Evolutionary conservation across 2,888 invertebrate species (phyloP).

Genomic region (Ethmia dodecea): DNA sequence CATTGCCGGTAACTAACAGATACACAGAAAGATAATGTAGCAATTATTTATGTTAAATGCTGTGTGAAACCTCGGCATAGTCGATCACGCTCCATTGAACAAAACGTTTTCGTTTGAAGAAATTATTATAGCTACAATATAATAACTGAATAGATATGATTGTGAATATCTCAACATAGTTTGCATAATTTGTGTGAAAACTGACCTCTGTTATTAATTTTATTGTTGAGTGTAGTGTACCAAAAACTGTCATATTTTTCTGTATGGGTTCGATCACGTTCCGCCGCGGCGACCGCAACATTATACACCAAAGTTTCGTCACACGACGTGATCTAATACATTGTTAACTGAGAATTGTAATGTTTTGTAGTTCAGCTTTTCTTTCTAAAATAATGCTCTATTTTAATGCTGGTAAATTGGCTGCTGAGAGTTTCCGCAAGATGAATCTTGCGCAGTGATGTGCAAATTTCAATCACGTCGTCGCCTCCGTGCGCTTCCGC

Average conservation of each 20-base stretch:
- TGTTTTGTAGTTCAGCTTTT: conserved; percentile 22
- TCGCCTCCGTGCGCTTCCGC: conserved; percentile 16
- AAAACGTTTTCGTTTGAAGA: too few species aligned
- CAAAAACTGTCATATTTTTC: background rate
- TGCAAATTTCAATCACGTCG: conserved; percentile 36
- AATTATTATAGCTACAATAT: too few species aligned
- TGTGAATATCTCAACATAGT: conserved; percentile 17
- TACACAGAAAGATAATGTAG: too few species aligned
- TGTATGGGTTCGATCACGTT: too few species aligned
- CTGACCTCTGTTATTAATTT: conserved; percentile 22
- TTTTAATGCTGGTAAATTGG: conserved; percentile 24
- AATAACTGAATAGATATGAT: too few species aligned
- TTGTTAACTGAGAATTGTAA: conserved; percentile 27
- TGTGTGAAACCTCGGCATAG: too few species aligned
- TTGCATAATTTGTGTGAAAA: conserved; percentile 28
- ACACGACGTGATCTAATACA: conserved; percentile 39
- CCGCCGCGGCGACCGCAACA: too few species aligned
- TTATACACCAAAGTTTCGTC: conserved; percentile 31
- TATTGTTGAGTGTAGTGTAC: conserved; percentile 13
- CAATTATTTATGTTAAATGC: too few species aligned
- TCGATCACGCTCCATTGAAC: conserved; percentile 21
- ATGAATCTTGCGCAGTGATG: conserved; percentile 30
- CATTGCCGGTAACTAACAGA: too few species aligned
- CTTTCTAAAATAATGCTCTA: conserved; percentile 19
- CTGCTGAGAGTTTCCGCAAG: conserved; percentile 28